These are phyloP conservation scores for Cosmorhoe ocellata DNA, from an alignment of 2,888 invertebrate genomes.

Conservation along the genomic window DNA sequence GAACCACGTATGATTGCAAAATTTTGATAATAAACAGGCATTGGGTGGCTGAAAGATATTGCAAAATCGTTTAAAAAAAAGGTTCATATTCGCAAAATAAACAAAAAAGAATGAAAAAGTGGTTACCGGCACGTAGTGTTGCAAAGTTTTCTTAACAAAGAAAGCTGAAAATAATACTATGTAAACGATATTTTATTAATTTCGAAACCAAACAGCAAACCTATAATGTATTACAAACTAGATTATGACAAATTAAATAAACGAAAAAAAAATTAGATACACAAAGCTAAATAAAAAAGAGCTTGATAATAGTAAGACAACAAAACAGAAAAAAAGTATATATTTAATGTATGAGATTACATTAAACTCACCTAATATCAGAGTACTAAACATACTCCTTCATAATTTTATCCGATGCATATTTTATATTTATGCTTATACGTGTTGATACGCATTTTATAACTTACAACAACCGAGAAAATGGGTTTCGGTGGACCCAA, in stretches of 20 bases:
- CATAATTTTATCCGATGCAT: constrained; percentile 11
- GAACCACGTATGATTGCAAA: constrained; percentile 59
- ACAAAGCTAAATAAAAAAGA: no score
- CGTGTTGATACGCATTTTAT: neutral
- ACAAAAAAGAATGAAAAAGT: neutral
- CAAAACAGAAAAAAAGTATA: no score
- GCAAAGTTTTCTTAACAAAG: constrained; percentile 21
- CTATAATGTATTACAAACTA: no score
- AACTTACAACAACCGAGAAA: constrained; percentile 3
- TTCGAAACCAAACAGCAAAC: no score
- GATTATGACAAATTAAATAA: no score
- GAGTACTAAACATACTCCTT: constrained; percentile 12
- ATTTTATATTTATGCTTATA: neutral
- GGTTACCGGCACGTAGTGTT: constrained; percentile 46
- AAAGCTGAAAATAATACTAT: constrained; percentile 21
- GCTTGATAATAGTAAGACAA: no score
- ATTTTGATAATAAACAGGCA: constrained; percentile 46
- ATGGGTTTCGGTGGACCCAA: neutral
- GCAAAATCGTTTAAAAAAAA: neutral
- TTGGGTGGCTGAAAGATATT: constrained; percentile 41
- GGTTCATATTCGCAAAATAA: neutral
- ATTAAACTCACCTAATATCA: constrained; percentile 12
- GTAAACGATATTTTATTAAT: neutral
- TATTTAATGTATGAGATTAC: no score
- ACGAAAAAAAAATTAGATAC: no score